A percentile compares a stretch with the other conserved stretches of the same genome.
These are phyloP conservation scores for Condylura cristata DNA, from an alignment of 2,113 vertebrate genomes.

Conservation along the genomic window DNA sequence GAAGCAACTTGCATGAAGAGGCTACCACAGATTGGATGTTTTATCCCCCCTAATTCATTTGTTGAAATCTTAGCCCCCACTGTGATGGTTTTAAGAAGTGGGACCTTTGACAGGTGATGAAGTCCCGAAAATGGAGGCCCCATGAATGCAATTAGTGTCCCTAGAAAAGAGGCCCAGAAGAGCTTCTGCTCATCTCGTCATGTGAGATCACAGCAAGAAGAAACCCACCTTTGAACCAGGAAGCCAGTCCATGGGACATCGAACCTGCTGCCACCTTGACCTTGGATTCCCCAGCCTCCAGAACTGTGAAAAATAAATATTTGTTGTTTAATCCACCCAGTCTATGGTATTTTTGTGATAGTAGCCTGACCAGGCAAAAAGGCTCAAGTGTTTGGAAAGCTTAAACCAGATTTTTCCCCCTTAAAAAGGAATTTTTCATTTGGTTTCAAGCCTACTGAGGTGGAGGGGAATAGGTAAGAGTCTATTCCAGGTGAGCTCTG, in stretches of 20 bases:
- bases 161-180: neutral
- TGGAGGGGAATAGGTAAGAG: neutral
- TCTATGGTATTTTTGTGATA: neutral
- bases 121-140: neutral
- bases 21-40: neutral
- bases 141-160: neutral
- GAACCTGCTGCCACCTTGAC: neutral
- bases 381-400: neutral
- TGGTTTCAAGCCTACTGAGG: constrained; percentile 15
- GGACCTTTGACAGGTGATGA: neutral
- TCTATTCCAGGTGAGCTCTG: neutral
- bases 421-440: neutral
- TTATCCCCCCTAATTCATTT: no score
- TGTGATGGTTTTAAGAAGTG: no score
- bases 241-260: neutral
- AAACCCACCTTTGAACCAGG: neutral
- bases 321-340: neutral
- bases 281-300: neutral
- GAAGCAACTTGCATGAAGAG: neutral
- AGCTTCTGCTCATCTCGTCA: neutral
- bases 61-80: neutral
- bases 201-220: neutral
- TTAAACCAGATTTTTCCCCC: neutral
- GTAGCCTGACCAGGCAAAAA: neutral
- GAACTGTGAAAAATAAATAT: neutral